phyloP scores from a whole-genome alignment of 92 coral and sea anemone genomes.

The Parazoanthus darwini region DNA sequence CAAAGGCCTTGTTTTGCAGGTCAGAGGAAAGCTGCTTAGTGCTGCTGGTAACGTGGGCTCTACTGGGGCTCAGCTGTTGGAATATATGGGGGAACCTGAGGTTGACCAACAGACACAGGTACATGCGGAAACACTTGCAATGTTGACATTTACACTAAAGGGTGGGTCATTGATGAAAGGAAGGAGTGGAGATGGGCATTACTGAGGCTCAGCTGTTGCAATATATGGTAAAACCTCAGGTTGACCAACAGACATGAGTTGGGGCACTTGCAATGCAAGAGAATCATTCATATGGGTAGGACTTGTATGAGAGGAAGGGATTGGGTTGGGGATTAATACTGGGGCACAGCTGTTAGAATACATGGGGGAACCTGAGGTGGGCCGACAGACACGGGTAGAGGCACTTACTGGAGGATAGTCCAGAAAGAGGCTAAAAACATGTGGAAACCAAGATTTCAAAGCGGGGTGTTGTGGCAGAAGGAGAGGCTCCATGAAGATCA shows the following conservation, averaged over 20 bases:
- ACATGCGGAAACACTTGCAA: neutral
- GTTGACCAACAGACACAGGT: conserved; percentile 99
- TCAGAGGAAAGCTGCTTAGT: conserved; percentile 75
- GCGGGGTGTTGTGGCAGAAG: too few relatives aligned
- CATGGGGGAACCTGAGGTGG: conserved; percentile 97
- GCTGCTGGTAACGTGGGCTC: conserved; percentile 97
- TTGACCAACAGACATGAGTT: conserved; percentile 96
- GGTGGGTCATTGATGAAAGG: too few relatives aligned
- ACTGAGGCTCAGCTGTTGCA: too few relatives aligned
- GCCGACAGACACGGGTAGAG: conserved; percentile 87
- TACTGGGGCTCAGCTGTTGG: conserved; percentile 86
- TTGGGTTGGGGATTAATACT: conserved; percentile 10
- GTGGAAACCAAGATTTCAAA: too few relatives aligned
- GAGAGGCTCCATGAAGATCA: too few relatives aligned
- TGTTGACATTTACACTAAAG: too few relatives aligned
- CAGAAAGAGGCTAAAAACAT: too few relatives aligned
- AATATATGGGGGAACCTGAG: conserved; percentile 96
- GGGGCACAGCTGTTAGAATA: conserved; percentile 78
- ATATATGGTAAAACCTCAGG: conserved; percentile 59
- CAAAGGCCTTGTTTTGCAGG: conserved; percentile 44
- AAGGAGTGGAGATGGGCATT: too few relatives aligned
- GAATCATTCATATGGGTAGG: too few relatives aligned
- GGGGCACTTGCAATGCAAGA: neutral
- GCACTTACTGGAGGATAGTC: too few relatives aligned
- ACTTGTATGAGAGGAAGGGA: too few relatives aligned